Conservation (phyloP, 1,140 invertebrate genomes). For the Drosophila kohkoa region DNA sequence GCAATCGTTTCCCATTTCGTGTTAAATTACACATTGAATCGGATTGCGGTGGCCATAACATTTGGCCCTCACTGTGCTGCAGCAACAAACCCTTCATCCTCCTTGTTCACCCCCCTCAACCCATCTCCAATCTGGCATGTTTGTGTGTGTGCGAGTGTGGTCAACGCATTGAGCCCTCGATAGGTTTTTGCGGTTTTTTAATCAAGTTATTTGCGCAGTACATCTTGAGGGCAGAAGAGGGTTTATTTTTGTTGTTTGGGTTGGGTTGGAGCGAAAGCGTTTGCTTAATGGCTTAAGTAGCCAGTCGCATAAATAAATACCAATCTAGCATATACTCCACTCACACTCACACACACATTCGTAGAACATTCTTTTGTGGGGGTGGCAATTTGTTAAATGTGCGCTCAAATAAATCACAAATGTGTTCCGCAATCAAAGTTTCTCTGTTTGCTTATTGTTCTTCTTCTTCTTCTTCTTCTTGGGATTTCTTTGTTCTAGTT, state of each 20-base stretch:
- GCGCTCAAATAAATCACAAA: conserved; percentile 78
- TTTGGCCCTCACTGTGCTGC: conserved; percentile 47
- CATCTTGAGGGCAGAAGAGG: conserved; percentile 19
- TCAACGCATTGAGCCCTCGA: conserved; percentile 60
- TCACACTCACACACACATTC: conserved; percentile 34
- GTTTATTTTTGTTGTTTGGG: not conserved
- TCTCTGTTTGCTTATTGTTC: conserved; percentile 34
- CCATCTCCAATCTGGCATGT: not conserved
- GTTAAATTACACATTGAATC: conserved; percentile 83
- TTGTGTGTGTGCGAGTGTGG: conserved; percentile 39
- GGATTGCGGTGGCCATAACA: conserved; percentile 78
- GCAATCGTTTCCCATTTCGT: conserved; percentile 81
- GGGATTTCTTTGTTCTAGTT: conserved; percentile 16
- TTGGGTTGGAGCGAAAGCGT: conserved; percentile 1
- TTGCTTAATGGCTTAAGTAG: conserved; percentile 57
- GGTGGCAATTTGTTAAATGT: conserved; percentile 70
- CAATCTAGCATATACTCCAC: conserved; percentile 15
- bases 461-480: conserved; percentile 11
- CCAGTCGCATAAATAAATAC: conserved; percentile 70
- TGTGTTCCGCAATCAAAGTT: conserved; percentile 77
- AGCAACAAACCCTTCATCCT: conserved; percentile 24
- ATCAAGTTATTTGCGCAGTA: conserved; percentile 75
- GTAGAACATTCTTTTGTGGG: conserved; percentile 20
- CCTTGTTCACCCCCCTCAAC: no score
- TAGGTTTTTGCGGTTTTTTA: conserved; percentile 83